These are phyloP conservation scores for Patiria miniata DNA, from an alignment of 35 echinoderm and acorn worm species.

Conservation along the genomic window DNA sequence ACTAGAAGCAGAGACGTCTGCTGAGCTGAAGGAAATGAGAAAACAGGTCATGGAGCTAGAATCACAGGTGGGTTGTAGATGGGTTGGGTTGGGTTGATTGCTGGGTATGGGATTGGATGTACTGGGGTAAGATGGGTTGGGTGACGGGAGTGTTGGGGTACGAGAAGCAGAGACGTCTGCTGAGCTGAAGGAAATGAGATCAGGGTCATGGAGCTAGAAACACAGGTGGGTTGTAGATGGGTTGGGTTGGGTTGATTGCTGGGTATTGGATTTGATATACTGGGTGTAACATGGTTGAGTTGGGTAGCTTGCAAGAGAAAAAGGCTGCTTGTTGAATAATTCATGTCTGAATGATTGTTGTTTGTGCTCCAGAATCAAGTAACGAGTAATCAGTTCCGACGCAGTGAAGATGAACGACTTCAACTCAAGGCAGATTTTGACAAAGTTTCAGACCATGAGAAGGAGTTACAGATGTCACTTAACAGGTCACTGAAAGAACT, in stretches of 20 bases:
- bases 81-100: not conserved
- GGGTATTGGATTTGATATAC: not conserved
- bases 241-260: not conserved
- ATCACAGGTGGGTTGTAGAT: slow-evolving; percentile 56
- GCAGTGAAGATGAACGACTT: slow-evolving; percentile 94
- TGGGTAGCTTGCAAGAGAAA: not conserved
- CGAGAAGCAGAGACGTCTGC: not conserved
- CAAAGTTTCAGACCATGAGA: slow-evolving; percentile 44
- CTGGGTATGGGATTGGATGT: not conserved
- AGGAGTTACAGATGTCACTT: slow-evolving; percentile 69
- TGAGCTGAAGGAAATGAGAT: slow-evolving; percentile 17
- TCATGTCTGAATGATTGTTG: not conserved
- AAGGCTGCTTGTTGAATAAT: no score
- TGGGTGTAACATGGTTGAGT: no score
- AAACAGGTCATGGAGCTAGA: slow-evolving; percentile 93
- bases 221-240: slow-evolving; percentile 50
- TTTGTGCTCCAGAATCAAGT: slow-evolving; percentile 78
- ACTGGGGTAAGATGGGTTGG: no score
- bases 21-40: slow-evolving; percentile 85
- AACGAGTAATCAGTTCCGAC: slow-evolving; percentile 92
- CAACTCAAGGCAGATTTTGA: slow-evolving; percentile 83
- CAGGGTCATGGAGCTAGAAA: slow-evolving; percentile 93
- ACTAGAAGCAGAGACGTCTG: slow-evolving; percentile 82
- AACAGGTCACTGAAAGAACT: slow-evolving; percentile 86
- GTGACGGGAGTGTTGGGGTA: not conserved